Percentiles rank a stretch among this genome's conserved stretches.
Conservation (phyloP, 2,797 vertebrate species). For the Mormyrus proboscirostris region DNA sequence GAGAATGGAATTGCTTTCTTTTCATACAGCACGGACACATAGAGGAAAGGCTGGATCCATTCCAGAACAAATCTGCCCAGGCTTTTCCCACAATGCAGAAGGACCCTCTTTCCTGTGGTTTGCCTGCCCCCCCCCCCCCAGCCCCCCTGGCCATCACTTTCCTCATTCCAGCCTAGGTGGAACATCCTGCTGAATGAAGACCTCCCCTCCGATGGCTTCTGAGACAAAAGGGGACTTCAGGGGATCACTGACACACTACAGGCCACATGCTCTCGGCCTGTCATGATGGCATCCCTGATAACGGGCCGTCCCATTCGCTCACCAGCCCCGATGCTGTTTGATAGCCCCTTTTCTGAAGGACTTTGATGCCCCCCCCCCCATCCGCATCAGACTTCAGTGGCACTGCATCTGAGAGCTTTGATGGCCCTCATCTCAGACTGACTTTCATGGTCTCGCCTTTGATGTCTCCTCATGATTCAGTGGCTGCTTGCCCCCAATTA, state of each 20-base stretch:
- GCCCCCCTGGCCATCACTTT: neutral
- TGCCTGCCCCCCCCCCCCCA: neutral
- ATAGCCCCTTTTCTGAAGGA: neutral
- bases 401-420: slow-evolving; percentile 1
- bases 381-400: neutral
- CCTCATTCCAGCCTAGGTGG: neutral
- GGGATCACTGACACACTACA: neutral
- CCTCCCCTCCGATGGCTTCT: neutral
- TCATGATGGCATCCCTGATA: neutral
- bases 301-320: neutral
- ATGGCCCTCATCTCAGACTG: neutral
- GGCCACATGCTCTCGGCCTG: neutral
- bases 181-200: neutral
- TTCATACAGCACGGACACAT: neutral
- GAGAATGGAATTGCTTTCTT: neutral
- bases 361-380: neutral
- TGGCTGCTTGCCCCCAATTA: slow-evolving; percentile 6
- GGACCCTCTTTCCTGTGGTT: neutral
- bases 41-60: neutral
- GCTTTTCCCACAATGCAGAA: neutral
- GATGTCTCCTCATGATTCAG: neutral
- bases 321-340: neutral
- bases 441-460: slow-evolving; percentile 5
- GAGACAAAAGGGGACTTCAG: neutral
- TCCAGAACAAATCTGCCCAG: neutral